Evolutionary conservation across 2,113 vertebrate species (phyloP).

Genomic region (Oxygymnocypris stewartii): DNA sequence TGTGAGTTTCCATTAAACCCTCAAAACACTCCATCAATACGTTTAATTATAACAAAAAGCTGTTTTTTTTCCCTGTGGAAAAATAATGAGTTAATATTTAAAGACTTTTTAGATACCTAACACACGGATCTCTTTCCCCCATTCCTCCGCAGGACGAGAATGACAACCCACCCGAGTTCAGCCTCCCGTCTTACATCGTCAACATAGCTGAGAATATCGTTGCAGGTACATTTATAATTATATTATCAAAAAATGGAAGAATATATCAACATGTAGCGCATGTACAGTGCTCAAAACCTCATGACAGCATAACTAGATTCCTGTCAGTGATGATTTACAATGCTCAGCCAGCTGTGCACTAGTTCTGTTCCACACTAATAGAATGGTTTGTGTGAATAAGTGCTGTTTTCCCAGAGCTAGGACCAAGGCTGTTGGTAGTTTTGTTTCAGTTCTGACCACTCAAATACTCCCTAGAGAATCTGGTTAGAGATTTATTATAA

Average conservation of each 20-base stretch:
- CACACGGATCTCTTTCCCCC: background rate
- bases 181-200: conserved; percentile 87
- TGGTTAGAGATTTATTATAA: conserved; percentile 48
- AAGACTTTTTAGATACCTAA: conserved; percentile 31
- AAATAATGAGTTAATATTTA: conserved; percentile 44
- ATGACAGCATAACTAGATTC: background rate
- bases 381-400: background rate
- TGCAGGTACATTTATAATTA: conserved; percentile 78
- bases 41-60: conserved; percentile 35
- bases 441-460: background rate
- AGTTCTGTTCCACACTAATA: conserved; percentile 10
- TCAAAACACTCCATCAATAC: conserved; percentile 34
- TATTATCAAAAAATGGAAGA: background rate
- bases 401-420: background rate
- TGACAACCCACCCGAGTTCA: conserved; percentile 94
- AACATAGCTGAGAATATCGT: conserved; percentile 89
- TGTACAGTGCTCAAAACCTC: background rate
- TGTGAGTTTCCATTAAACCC: conserved; percentile 31
- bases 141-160: conserved; percentile 88
- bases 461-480: background rate
- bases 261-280: background rate
- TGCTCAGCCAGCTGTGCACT: conserved; percentile 27
- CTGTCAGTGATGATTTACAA: conserved; percentile 27
- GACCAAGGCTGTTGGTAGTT: background rate
- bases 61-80: conserved; percentile 17